Percentiles rank a stretch among this genome's conserved stretches.
Evolutionary conservation across 2,797 vertebrate genomes (phyloP).

Genomic region (Dermochelys coriacea): DNA sequence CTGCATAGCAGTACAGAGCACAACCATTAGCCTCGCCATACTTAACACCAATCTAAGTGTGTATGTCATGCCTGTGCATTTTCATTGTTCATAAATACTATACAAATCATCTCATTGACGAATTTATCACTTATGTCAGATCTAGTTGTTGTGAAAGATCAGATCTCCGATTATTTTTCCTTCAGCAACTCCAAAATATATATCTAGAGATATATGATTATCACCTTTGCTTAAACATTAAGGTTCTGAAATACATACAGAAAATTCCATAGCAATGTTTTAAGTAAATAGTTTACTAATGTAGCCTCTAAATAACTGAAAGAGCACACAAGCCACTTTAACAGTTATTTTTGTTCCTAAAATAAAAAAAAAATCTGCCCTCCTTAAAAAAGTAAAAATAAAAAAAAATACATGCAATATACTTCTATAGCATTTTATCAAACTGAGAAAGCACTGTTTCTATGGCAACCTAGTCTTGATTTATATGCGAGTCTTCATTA

Average conservation of each 20-base stretch:
- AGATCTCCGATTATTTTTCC: background rate
- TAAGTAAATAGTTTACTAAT: background rate
- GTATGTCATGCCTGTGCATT: background rate
- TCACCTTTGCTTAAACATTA: background rate
- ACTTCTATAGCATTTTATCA: slow-evolving; percentile 37
- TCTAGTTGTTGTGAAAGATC: background rate
- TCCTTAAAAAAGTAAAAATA: background rate
- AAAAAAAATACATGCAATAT: slow-evolving; percentile 33
- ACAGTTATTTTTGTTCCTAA: slow-evolving; percentile 16
- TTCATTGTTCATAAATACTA: background rate
- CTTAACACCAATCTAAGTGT: background rate
- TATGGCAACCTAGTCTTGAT: slow-evolving; percentile 74
- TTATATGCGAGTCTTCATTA: slow-evolving; percentile 67
- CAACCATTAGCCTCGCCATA: background rate
- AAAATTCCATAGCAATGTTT: background rate
- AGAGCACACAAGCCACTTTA: background rate
- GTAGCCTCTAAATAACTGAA: background rate
- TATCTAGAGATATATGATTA: background rate
- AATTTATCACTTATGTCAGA: background rate
- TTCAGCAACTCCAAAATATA: background rate
- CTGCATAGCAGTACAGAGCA: background rate
- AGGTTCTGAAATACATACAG: background rate
- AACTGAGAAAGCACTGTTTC: slow-evolving; percentile 67
- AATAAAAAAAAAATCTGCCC: background rate
- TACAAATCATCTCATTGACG: background rate